Conservation (phyloP, 2,888 invertebrate species). For the Hydrotaea cyrtoneurina region DNA sequence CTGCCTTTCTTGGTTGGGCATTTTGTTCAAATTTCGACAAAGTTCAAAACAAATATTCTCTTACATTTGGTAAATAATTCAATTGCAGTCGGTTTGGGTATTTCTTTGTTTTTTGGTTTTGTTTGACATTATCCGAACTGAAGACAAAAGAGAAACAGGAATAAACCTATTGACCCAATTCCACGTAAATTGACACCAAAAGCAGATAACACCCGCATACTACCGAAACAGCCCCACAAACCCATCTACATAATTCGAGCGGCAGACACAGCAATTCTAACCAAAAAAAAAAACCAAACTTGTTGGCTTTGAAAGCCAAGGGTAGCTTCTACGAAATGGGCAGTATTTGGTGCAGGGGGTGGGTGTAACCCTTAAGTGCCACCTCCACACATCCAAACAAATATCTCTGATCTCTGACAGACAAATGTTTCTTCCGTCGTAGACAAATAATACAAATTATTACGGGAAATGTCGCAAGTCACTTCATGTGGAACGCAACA, state of each 20-base stretch:
- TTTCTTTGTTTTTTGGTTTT: background rate
- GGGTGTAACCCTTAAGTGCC: background rate
- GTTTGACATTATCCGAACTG: background rate
- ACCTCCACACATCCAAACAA: background rate
- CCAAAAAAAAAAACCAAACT: no score
- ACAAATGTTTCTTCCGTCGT: no score
- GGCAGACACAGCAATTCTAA: constrained; percentile 24
- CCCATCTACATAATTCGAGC: constrained; percentile 17
- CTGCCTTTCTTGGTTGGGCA: no score
- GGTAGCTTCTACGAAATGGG: background rate
- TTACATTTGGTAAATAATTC: no score
- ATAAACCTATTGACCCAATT: constrained; percentile 59
- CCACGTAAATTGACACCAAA: constrained; percentile 31
- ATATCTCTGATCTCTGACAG: background rate
- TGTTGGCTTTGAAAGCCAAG: constrained; percentile 10
- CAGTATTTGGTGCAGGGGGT: background rate
- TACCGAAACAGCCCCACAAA: background rate
- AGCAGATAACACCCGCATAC: constrained; percentile 9
- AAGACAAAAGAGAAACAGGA: constrained; percentile 37
- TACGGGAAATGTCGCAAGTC: background rate
- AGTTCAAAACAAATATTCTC: no score
- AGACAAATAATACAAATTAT: background rate
- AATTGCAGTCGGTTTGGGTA: background rate
- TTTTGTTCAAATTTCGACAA: no score
- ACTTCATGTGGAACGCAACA: background rate